Conservation (phyloP, 2,888 invertebrate species). For the Scaptomyza flava region DNA sequence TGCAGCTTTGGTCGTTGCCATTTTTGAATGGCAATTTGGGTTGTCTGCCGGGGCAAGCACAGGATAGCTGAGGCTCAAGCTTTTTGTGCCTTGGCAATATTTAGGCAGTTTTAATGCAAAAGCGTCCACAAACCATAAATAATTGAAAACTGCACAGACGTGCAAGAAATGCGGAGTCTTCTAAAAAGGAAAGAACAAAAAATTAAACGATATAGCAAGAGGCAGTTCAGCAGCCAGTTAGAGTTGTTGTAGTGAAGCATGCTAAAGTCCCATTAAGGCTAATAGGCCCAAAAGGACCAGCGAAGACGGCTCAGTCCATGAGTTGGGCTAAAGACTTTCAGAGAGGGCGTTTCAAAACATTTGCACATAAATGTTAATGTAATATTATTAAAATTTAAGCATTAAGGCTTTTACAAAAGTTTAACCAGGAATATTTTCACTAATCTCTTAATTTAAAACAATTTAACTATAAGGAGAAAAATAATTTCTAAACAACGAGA, state of each 20-base stretch:
- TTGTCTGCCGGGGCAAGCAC: slow-evolving; percentile 48
- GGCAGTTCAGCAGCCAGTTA: slow-evolving; percentile 47
- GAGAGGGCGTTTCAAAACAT: slow-evolving; percentile 30
- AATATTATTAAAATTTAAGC: too few species aligned
- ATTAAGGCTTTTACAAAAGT: too few species aligned
- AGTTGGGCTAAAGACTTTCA: slow-evolving; percentile 46
- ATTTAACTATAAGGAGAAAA: too few species aligned
- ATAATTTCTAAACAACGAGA: too few species aligned
- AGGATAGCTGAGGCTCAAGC: slow-evolving; percentile 27
- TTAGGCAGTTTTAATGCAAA: slow-evolving; percentile 75
- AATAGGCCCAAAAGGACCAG: slow-evolving; percentile 71
- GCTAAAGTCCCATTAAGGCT: slow-evolving; percentile 77
- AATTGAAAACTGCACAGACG: slow-evolving; percentile 80
- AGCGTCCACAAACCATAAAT: slow-evolving; percentile 78
- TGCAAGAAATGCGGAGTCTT: slow-evolving; percentile 65
- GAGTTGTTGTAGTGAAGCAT: slow-evolving; percentile 71
- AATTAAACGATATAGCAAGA: slow-evolving; percentile 42
- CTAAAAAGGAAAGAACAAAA: slow-evolving; percentile 21
- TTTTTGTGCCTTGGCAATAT: slow-evolving; percentile 55
- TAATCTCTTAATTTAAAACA: neutral
- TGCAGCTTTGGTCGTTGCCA: slow-evolving; percentile 52
- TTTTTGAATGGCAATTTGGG: slow-evolving; percentile 60
- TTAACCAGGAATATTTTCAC: too few species aligned
- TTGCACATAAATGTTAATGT: too few species aligned
- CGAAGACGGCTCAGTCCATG: slow-evolving; percentile 51